Evolutionary conservation across 2,113 vertebrate genomes (phyloP), one percentile per base, ranked within the genome.

Genomic region (Balaeniceps rex): DNA sequence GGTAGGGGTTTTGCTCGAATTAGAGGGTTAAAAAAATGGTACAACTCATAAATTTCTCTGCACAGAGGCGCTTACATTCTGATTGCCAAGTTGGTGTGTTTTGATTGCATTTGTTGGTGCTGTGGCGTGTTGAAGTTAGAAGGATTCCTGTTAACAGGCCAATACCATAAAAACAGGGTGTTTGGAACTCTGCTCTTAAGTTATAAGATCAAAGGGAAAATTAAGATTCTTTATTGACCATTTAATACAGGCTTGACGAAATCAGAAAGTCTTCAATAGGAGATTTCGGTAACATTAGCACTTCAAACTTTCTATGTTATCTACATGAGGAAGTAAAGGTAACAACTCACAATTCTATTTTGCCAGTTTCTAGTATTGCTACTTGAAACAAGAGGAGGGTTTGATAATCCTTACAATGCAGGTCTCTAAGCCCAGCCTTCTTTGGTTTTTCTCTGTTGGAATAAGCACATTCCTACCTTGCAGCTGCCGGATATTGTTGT

Each of bases 401-500:
- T 96, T 78, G 82, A 65, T 95, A 91, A 93, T 72, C 55, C 60
- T 83, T 83, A 36, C 8, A 19, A 14, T 63, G 44, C 54, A 84
- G 66, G 51, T 94, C 71, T 51, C 31, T n/a, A 81, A 93, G 74
- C 33, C 72, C 74, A 84, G 24, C 77, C 74, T 52, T 36, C 70
- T 91, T 64, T 71, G 51, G 46, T 11, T 87, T 82, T 88, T 46
- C 46, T 88, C 29, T 75, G 72, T 76, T 88, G 64, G 74, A 92
- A 93, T 83, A 84, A 88, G 83, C 40, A 44, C 78, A 88, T 94
- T 96, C 90, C 80, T 94, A 86, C 89, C 80, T 96, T 93, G 88
- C 92, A 96, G 94, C 96, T 97, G 92, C 90, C 12, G 38, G 88
- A 85, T 93, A 88, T 90, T 90, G 60, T 88, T 79, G 52, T 54